Base-by-base conservation (phyloP, 2,113 vertebrate genomes). In the Petromus typicus region DNA sequence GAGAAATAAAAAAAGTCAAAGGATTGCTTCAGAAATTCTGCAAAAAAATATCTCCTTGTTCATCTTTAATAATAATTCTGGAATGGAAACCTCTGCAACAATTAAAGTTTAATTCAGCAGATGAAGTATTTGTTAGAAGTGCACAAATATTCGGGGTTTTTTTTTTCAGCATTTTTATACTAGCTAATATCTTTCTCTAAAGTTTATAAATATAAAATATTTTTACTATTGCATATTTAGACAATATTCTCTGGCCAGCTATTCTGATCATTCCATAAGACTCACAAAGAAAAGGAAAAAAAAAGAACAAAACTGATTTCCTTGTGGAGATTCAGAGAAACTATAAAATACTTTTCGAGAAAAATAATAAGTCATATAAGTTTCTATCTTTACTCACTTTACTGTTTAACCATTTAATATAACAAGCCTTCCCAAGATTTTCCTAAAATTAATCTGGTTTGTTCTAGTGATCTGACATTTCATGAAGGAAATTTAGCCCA, bases 1-100 rank as follows among this genome's bases (percentile, higher is more conserved):
- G n/a, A 7, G 7, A n/a, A 37, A 40, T 51, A 95, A 96, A 96
- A 97, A 97, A 95, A 92, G 93, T 96, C 95, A 93, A 87, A 89
- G 76, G 95, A 97, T 86, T 98, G 93, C 94, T 96, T 56, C 43
- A 96, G 95, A 97, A 97, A 97, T 69, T 95, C 82, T 78, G 93
- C 48, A 90, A 92, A 91, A 86, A 97, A 91, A 71, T 51, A 51
- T 92, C 43, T 1, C 76, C 79, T 43, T 93, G 91, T 94, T 97
- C 27, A 0, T 97, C 95, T 94, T 97, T 90, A 97, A 96, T 34
- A 84, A 95, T 45, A 88, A 96, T 90, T 96, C 85, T 96, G 97
- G 87, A 94, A 90, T 97, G 82, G 90, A 97, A 96, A 95, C 54
- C 73, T 89, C 83, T 73, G 94, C 90, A 96, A 93, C 79, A 95